Conservation (phyloP, 2,888 invertebrate genomes). For the Steinernema scapterisci region DNA sequence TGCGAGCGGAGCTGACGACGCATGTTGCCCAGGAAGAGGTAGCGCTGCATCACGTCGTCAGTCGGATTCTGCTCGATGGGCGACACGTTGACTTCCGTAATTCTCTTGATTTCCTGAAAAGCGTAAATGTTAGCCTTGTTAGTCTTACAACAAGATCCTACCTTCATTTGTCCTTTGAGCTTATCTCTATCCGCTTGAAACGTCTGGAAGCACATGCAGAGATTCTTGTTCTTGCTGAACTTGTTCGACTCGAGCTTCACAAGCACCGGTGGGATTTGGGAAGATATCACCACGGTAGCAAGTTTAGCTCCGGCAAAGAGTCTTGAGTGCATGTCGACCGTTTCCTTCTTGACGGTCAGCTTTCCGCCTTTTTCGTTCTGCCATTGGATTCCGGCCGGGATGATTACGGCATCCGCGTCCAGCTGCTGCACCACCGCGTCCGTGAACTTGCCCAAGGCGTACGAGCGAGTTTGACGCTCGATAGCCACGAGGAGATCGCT, state of each 20-base stretch:
- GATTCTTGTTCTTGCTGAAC: not conserved
- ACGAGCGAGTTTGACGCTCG: not conserved
- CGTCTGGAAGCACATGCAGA: not conserved
- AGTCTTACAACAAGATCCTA: too few relatives aligned
- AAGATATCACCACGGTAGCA: not conserved
- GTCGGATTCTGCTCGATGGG: constrained; percentile 11
- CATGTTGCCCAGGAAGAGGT: constrained; percentile 7
- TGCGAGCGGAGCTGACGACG: not conserved
- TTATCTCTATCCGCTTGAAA: not conserved
- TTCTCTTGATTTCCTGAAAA: not conserved
- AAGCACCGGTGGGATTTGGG: not conserved
- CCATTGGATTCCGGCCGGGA: constrained; percentile 4
- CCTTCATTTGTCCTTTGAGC: not conserved
- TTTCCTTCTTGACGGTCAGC: constrained; percentile 2
- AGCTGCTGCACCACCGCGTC: constrained; percentile 17
- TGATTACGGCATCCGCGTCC: constrained; percentile 1
- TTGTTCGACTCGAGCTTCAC: constrained; percentile 12
- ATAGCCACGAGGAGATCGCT: not conserved
- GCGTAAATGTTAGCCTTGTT: too few relatives aligned
- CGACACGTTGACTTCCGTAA: not conserved
- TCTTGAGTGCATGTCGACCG: not conserved
- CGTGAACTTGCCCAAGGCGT: constrained; percentile 1
- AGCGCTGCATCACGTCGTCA: not conserved
- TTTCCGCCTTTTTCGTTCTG: not conserved
- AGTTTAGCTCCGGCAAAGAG: not conserved